phyloP scores from a whole-genome alignment of 2,888 invertebrate genomes.

The Trilocha varians region DNA sequence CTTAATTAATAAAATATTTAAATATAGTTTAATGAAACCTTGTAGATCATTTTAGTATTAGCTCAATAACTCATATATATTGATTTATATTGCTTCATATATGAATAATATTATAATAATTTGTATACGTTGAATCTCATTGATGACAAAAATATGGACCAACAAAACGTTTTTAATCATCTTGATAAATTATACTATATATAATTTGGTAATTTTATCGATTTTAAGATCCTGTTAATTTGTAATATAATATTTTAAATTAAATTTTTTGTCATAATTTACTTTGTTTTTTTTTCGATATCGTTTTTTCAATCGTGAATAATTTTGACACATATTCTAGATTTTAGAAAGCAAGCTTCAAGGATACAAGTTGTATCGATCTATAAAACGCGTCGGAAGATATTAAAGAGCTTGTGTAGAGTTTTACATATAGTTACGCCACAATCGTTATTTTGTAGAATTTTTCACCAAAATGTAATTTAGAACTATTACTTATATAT shows the following conservation, averaged over 20 bases:
- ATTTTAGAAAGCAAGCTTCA: too few species aligned
- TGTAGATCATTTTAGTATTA: constrained; percentile 21
- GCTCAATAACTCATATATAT: constrained; percentile 23
- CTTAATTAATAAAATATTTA: neutral
- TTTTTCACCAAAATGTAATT: too few species aligned
- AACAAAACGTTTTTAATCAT: constrained; percentile 8
- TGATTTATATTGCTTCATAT: constrained; percentile 32
- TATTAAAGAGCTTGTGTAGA: too few species aligned
- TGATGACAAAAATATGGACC: constrained; percentile 17
- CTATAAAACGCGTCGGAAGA: too few species aligned
- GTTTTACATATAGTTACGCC: too few species aligned
- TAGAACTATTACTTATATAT: too few species aligned
- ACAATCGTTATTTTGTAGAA: too few species aligned
- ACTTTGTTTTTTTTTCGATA: neutral
- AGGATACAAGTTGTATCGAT: too few species aligned
- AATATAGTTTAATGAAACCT: constrained; percentile 16
- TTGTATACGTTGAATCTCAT: constrained; percentile 11
- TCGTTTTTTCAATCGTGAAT: neutral
- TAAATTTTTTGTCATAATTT: neutral
- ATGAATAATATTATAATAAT: constrained; percentile 26
- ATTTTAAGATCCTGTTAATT: constrained; percentile 19
- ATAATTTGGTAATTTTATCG: constrained; percentile 11
- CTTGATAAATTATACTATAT: constrained; percentile 11
- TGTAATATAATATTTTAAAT: constrained; percentile 7
- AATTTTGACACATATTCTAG: too few species aligned